Evolutionary conservation across 2,113 vertebrate genomes (phyloP).

Genomic region (Elaphurus davidianus): DNA sequence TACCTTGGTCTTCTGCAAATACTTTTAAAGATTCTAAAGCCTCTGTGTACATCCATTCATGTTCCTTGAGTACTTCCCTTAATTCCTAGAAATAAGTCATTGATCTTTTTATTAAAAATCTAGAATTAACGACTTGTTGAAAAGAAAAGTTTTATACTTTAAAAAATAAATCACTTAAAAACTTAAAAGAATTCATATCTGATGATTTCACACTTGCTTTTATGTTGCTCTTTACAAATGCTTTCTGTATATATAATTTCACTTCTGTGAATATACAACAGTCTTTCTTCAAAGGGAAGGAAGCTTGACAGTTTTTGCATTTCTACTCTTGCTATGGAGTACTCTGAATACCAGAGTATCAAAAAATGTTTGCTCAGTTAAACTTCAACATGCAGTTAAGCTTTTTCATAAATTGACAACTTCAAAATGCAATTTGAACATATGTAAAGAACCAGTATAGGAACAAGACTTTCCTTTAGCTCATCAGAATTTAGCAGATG

Average conservation of each 20-base stretch:
- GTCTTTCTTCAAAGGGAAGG: neutral
- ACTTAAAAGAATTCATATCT: neutral
- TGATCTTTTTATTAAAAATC: slow-evolving; percentile 30
- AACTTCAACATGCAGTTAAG: neutral
- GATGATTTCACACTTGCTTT: neutral
- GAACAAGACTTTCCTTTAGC: neutral
- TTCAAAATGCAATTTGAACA: neutral
- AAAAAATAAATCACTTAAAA: slow-evolving; percentile 14
- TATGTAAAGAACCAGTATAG: neutral
- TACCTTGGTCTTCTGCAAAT: slow-evolving; percentile 88
- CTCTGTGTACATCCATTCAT: slow-evolving; percentile 92
- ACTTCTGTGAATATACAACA: neutral
- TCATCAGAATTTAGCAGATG: neutral
- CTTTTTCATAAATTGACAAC: slow-evolving; percentile 4
- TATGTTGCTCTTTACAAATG: slow-evolving; percentile 28
- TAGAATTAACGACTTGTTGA: slow-evolving; percentile 26
- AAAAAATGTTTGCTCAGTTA: neutral
- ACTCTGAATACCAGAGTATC: neutral
- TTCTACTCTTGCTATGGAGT: neutral
- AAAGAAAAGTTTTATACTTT: neutral
- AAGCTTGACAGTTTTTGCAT: neutral
- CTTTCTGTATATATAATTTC: neutral
- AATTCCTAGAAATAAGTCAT: slow-evolving; percentile 86
- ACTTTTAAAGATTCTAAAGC: slow-evolving; percentile 89
- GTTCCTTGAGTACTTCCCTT: slow-evolving; percentile 90